Evolutionary conservation across 2,797 vertebrate species (phyloP).

Genomic region (Melanotaenia pygmaea): DNA sequence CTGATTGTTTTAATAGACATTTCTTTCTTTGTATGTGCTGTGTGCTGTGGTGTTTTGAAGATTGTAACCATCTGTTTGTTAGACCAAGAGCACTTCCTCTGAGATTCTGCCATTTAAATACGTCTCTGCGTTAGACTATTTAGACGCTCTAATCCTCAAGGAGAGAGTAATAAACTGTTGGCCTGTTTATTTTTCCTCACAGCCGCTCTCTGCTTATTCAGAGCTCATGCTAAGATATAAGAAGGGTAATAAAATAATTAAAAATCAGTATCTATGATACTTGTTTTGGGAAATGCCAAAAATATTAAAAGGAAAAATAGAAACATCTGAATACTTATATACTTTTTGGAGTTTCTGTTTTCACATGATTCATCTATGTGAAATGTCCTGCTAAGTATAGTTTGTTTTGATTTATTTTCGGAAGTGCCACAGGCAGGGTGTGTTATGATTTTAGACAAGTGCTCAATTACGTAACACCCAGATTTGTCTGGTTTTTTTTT

Average conservation of each 20-base stretch:
- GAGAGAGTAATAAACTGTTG: constrained; percentile 18
- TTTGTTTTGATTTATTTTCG: constrained; percentile 45
- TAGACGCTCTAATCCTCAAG: constrained; percentile 18
- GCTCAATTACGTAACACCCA: constrained; percentile 31
- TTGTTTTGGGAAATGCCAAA: constrained; percentile 16
- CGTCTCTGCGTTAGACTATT: constrained; percentile 38
- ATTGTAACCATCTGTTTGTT: constrained; percentile 25
- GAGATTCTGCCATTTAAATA: constrained; percentile 36
- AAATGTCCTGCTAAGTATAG: constrained; percentile 13
- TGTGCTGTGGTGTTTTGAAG: constrained; percentile 56
- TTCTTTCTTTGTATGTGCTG: constrained; percentile 37
- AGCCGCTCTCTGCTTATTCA: background rate
- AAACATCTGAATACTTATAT: background rate
- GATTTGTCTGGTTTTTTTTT: constrained; percentile 18
- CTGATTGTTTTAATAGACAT: constrained; percentile 32
- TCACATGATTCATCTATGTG: constrained; percentile 18
- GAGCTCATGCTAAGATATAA: constrained; percentile 13
- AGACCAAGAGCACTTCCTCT: constrained; percentile 47
- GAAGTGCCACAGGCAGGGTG: constrained; percentile 29
- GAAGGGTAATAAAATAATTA: background rate
- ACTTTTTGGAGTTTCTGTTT: constrained; percentile 21
- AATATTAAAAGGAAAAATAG: background rate
- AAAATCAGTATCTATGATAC: constrained; percentile 21
- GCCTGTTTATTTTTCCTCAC: constrained; percentile 19
- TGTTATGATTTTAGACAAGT: constrained; percentile 45